Evolutionary conservation across 2,113 vertebrate genomes (phyloP).

Genomic region (Gymnocephalus cernua): DNA sequence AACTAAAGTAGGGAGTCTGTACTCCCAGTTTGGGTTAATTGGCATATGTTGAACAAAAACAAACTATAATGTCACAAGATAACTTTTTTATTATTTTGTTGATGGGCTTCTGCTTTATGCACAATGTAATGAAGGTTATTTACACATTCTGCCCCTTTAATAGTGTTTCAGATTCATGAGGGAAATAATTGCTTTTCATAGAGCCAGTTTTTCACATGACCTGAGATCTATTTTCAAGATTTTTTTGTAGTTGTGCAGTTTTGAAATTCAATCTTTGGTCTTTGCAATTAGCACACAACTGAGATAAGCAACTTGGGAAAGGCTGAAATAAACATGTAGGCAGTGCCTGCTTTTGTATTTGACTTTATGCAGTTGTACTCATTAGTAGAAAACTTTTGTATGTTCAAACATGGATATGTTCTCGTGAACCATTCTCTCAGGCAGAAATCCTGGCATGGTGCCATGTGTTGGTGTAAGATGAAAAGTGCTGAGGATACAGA

Average conservation of each 20-base stretch:
- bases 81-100: not conserved
- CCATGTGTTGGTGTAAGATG: constrained; percentile 29
- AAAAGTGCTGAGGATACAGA: constrained; percentile 28
- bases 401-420: constrained; percentile 22
- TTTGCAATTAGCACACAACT: constrained; percentile 22
- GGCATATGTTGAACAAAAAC: not conserved
- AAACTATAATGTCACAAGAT: constrained; percentile 8
- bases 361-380: constrained; percentile 17
- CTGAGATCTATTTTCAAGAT: not conserved
- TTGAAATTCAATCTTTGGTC: constrained; percentile 6
- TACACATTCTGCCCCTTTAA: not conserved
- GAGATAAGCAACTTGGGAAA: constrained; percentile 25
- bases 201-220: not conserved
- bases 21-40: not conserved
- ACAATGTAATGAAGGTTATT: not conserved
- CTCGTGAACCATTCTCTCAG: not conserved
- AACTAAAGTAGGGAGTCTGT: constrained; percentile 4
- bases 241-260: constrained; percentile 3
- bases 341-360: constrained; percentile 8
- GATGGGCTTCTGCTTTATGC: not conserved
- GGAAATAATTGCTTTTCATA: not conserved
- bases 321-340: constrained; percentile 9
- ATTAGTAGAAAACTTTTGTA: constrained; percentile 43
- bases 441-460: constrained; percentile 3
- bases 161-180: not conserved